A percentile compares a stretch with the other conserved stretches of the same genome.
These are phyloP conservation scores for Chaetophractus vellerosus DNA, from an alignment of 2,797 vertebrate species.

Conservation along the genomic window DNA sequence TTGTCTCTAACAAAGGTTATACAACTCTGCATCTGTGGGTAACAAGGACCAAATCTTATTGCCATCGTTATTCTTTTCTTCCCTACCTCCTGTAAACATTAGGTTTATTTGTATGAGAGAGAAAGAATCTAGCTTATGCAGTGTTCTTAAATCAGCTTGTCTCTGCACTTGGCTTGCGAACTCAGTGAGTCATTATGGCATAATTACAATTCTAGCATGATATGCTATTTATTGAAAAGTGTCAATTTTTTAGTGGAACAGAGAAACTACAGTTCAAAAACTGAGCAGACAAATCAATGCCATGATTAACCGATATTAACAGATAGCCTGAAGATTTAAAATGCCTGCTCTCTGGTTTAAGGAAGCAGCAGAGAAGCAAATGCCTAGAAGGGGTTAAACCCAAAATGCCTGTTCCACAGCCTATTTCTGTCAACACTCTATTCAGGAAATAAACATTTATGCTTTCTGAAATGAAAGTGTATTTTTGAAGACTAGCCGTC, in stretches of 20 bases:
- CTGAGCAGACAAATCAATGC: conserved; percentile 84
- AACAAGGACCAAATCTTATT: conserved; percentile 26
- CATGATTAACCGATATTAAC: conserved; percentile 85
- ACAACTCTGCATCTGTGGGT: fast-evolving
- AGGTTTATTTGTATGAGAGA: conserved; percentile 72
- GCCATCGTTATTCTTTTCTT: conserved; percentile 61
- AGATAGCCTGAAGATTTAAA: conserved; percentile 85
- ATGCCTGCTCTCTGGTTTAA: conserved; percentile 71
- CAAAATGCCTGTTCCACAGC: conserved; percentile 93
- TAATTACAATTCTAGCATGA: conserved; percentile 85
- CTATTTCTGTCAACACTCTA: conserved; percentile 95
- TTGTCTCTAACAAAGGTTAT: neutral
- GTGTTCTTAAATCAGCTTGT: conserved; percentile 79
- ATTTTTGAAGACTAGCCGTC: conserved; percentile 93
- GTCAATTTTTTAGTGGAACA: conserved; percentile 85
- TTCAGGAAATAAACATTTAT: conserved; percentile 92
- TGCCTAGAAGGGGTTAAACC: conserved; percentile 95
- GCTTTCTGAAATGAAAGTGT: conserved; percentile 93
- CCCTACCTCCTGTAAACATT: conserved; percentile 70
- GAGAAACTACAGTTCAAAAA: conserved; percentile 79
- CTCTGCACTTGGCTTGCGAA: conserved; percentile 74
- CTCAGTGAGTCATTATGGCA: conserved; percentile 83
- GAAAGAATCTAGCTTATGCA: conserved; percentile 25
- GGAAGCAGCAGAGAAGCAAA: conserved; percentile 85
- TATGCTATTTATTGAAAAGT: conserved; percentile 85